Evolutionary conservation across 2,888 invertebrate species (phyloP), one percentile per base, ranked within the genome.

Genomic region (Cantharis lateralis): DNA sequence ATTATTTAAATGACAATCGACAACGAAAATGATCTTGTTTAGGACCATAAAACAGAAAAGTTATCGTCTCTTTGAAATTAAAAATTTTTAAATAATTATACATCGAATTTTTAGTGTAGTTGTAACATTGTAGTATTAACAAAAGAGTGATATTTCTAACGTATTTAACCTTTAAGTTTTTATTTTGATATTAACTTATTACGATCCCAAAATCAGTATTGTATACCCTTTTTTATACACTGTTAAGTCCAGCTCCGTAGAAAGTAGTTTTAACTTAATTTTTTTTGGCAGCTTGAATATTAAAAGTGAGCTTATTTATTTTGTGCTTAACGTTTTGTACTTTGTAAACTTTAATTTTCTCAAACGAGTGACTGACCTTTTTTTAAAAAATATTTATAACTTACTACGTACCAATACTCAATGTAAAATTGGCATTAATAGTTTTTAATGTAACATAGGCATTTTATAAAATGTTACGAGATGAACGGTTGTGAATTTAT

Each of bases 161-260:
- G 81, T 83, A 83, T 84, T 81, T 83, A 82, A 82, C 82, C 77
- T 74, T 82, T 82, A 81, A 80, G 72, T 80, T 78, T 48, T 80
- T 80, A 76, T 81, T 81, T 77, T 80, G 78, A 79, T 81, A 83
- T 84, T 85, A 86, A 85, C 85, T 86, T 84, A 83, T 85, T 86
- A 82, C 82, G 82, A 84, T 82, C 83, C 64, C 84, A 85, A 86
- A 87, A 87, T 87, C 88, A 88, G 88, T 88, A 88, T 88, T 88
- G 87, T 87, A 87, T 85, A 86, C 85, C 82, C 85, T 86, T 86
- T 86, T 85, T 84, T 84, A 76, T 79, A 80, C 79, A 76, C 48
- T 79, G 26, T 79, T 79, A 82, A 81, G 80, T 79, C 78, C 79
- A 79, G 80, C 76, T 82, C 80, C 82, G 79, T 81, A 81, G 78